Conservation (phyloP, 1,140 invertebrate species). For the Drosophila obscura region DNA sequence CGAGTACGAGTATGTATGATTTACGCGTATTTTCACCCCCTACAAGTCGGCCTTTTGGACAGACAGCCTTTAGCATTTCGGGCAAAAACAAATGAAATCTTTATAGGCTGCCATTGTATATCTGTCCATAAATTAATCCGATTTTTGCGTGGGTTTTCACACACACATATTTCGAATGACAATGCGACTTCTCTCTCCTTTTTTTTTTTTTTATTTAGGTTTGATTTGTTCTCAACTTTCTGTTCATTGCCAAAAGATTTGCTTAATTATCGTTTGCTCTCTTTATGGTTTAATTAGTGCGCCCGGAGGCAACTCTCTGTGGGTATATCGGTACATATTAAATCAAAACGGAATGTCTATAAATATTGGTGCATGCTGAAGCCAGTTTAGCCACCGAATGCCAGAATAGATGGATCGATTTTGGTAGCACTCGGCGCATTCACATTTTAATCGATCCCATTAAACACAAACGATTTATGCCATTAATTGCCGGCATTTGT, state of each 20-base stretch:
- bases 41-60: slow-evolving; percentile 13
- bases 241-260: slow-evolving; percentile 5
- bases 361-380: slow-evolving; percentile 47
- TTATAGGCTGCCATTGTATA: slow-evolving; percentile 54
- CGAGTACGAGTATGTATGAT: slow-evolving; percentile 38
- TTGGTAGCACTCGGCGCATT: slow-evolving; percentile 55
- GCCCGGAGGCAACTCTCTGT: slow-evolving; percentile 5
- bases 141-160: slow-evolving; percentile 58
- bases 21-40: slow-evolving; percentile 64
- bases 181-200: slow-evolving; percentile 1
- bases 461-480: slow-evolving; percentile 56
- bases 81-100: slow-evolving; percentile 59
- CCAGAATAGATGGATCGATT: slow-evolving; percentile 63
- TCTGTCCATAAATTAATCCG: slow-evolving; percentile 55
- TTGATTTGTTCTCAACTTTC: slow-evolving; percentile 7
- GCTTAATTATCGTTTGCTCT: slow-evolving; percentile 64
- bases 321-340: not conserved
- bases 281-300: slow-evolving; percentile 54
- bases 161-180: slow-evolving; percentile 6
- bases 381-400: slow-evolving; percentile 57
- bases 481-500: slow-evolving; percentile 58
- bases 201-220: not conserved
- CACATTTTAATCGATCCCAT: slow-evolving; percentile 67
- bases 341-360: slow-evolving; percentile 51
- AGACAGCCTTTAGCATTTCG: slow-evolving; percentile 34